Evolutionary conservation across 2,113 vertebrate genomes (phyloP).

Genomic region (Rhipidura dahli): DNA sequence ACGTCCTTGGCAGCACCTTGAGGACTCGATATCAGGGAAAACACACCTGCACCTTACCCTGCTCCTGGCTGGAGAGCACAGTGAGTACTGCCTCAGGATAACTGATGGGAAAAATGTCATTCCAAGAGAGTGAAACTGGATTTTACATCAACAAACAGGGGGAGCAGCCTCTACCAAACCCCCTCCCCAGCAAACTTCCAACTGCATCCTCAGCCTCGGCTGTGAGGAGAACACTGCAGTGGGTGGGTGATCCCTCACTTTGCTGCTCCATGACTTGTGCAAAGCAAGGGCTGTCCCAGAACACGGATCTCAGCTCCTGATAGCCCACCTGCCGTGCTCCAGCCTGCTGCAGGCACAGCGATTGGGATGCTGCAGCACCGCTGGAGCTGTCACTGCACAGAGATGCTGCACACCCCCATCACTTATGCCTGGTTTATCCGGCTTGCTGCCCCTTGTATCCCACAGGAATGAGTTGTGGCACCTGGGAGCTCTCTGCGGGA

Average conservation of each 20-base stretch:
- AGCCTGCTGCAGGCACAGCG: background rate
- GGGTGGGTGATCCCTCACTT: background rate
- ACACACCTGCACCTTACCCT: background rate
- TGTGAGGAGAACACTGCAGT: fast-evolving
- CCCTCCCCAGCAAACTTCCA: background rate
- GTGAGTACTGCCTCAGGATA: background rate
- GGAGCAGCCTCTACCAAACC: background rate
- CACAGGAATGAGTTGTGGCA: background rate
- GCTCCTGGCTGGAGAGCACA: background rate
- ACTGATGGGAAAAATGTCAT: background rate
- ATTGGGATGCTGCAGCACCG: fast-evolving
- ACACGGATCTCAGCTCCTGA: fast-evolving
- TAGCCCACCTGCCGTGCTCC: background rate
- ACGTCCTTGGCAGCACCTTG: background rate
- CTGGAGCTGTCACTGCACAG: background rate
- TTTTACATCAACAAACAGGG: background rate
- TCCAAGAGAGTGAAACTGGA: background rate
- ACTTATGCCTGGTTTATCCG: fast-evolving
- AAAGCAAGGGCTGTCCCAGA: background rate
- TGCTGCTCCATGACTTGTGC: fast-evolving
- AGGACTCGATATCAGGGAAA: background rate
- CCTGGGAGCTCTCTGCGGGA: background rate
- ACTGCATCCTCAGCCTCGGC: background rate
- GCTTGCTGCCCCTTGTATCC: background rate
- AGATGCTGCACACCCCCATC: fast-evolving